phyloP scores from a whole-genome alignment of 1,140 invertebrate genomes.

The Melanaphis sacchari region DNA sequence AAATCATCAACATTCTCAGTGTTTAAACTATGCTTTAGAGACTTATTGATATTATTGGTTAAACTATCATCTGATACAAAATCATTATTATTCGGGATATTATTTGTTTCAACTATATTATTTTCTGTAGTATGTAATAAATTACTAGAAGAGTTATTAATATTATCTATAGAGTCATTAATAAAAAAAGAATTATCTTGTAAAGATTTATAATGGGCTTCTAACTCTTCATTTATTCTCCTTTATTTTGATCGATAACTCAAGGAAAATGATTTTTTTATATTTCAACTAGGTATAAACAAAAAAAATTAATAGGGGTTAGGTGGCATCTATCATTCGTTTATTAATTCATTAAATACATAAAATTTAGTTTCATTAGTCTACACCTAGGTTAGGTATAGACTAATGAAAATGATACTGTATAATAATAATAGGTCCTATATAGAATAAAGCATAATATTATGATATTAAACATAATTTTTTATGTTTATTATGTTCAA shows the following conservation, averaged over 20 bases:
- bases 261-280: not conserved
- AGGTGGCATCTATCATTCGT: too few species aligned
- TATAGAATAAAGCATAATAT: too few species aligned
- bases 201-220: not conserved
- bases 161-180: not conserved
- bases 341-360: too few species aligned
- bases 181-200: not conserved
- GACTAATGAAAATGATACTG: too few species aligned
- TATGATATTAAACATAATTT: too few species aligned
- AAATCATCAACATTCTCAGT: not conserved
- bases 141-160: not conserved
- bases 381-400: too few species aligned
- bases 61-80: not conserved
- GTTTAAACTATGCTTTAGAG: not conserved
- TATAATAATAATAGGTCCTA: too few species aligned
- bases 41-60: not conserved
- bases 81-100: not conserved
- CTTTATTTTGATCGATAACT: not conserved
- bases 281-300: not conserved
- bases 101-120: not conserved
- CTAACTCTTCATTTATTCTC: not conserved
- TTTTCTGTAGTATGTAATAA: not conserved
- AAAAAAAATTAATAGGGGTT: too few species aligned
- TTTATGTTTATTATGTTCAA: too few species aligned
- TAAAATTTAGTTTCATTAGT: too few species aligned